A percentile compares a stretch with the other conserved stretches of the same genome.
These are phyloP conservation scores for Operophtera brumata DNA, from an alignment of 2,888 invertebrate genomes.

Conservation along the genomic window DNA sequence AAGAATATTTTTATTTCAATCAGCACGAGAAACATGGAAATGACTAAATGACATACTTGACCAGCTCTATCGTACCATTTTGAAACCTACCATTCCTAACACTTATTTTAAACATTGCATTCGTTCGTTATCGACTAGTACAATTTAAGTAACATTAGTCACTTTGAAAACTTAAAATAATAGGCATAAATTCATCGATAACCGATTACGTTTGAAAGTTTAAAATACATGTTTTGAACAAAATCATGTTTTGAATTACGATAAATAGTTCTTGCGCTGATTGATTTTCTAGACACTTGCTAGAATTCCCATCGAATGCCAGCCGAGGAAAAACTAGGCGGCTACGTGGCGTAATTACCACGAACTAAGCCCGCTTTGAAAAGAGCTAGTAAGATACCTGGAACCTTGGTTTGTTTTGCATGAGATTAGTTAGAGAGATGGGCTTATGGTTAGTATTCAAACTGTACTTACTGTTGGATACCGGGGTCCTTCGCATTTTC, in stretches of 20 bases:
- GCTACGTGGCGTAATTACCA: slow-evolving; percentile 53
- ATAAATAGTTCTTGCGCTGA: slow-evolving; percentile 45
- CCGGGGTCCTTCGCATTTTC: no score
- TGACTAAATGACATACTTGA: no score
- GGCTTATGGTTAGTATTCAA: no score
- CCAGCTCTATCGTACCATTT: no score
- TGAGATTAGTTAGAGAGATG: slow-evolving; percentile 49
- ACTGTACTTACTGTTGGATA: no score
- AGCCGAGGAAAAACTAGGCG: slow-evolving; percentile 46
- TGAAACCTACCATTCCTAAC: background rate
- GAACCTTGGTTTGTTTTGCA: slow-evolving; percentile 68
- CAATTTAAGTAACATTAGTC: background rate
- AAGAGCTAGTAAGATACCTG: slow-evolving; percentile 21
- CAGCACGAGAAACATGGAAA: no score
- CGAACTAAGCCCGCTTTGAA: slow-evolving; percentile 40
- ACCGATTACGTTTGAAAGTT: slow-evolving; percentile 3
- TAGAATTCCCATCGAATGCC: slow-evolving; percentile 61
- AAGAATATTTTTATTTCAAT: no score
- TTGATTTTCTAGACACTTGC: slow-evolving; percentile 70
- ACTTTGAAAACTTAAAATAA: background rate
- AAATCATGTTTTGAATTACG: slow-evolving; percentile 13
- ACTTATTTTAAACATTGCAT: background rate
- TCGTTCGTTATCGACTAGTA: background rate
- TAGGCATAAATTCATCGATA: background rate
- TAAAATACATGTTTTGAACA: slow-evolving; percentile 24